Percentiles rank a stretch among this genome's conserved stretches.
Conservation (phyloP, 2,888 invertebrate species). For the Drosophila hamatofila region DNA sequence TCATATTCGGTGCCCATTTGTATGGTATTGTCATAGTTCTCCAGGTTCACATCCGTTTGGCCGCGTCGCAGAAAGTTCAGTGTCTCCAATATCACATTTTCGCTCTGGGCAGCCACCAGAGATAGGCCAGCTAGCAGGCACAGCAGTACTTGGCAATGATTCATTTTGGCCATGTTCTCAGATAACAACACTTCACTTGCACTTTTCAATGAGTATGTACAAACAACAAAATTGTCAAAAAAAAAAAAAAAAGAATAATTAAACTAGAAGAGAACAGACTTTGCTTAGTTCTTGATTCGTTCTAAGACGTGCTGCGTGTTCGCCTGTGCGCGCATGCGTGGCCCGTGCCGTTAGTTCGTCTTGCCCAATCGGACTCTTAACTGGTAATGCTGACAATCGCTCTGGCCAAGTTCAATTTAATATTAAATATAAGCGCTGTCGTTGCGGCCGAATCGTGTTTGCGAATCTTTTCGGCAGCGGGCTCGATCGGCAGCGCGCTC, state of each 20-base stretch:
- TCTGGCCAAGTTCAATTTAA: slow-evolving; percentile 81
- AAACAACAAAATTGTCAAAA: slow-evolving; percentile 19
- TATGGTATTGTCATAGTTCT: slow-evolving; percentile 80
- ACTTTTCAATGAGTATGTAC: slow-evolving; percentile 12
- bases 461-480: slow-evolving; percentile 50
- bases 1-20: slow-evolving; percentile 87
- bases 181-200: slow-evolving; percentile 38
- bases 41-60: slow-evolving; percentile 80
- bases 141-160: slow-evolving; percentile 27
- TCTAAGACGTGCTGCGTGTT: slow-evolving; percentile 16
- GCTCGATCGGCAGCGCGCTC: slow-evolving; percentile 37
- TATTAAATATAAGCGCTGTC: slow-evolving; percentile 66
- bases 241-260: slow-evolving; percentile 6
- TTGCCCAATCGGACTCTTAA: slow-evolving; percentile 74
- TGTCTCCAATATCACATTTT: slow-evolving; percentile 79
- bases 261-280: neutral
- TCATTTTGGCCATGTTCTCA: slow-evolving; percentile 32
- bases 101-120: slow-evolving; percentile 51
- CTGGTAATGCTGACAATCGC: slow-evolving; percentile 75
- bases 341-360: slow-evolving; percentile 69
- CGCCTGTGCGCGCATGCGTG: slow-evolving; percentile 47
- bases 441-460: slow-evolving; percentile 54
- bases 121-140: slow-evolving; percentile 9
- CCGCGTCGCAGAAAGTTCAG: slow-evolving; percentile 83
- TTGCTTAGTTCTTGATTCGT: neutral